Evolutionary conservation across 2,888 invertebrate species (phyloP).

Genomic region (Agrochola litura): DNA sequence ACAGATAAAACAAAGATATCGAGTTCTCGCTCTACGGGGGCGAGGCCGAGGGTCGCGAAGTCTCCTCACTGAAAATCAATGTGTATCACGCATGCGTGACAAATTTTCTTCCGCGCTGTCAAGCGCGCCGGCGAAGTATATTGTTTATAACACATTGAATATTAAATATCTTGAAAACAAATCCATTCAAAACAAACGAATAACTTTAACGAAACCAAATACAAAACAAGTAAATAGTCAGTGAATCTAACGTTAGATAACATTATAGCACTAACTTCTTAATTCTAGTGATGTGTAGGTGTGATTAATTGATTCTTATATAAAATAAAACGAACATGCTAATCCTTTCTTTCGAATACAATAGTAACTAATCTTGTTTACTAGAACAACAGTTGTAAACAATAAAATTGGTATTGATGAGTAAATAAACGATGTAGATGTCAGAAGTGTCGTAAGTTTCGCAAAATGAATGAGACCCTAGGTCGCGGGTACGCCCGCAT

Average conservation of each 20-base stretch:
- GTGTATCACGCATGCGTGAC: constrained; percentile 81
- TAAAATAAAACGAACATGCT: constrained; percentile 30
- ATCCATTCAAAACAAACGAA: constrained; percentile 47
- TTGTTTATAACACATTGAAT: constrained; percentile 68
- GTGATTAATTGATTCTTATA: constrained; percentile 49
- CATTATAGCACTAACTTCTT: background rate
- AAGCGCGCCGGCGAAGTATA: constrained; percentile 73
- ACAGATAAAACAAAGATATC: constrained; percentile 22
- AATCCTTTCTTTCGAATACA: constrained; percentile 13
- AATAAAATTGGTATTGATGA: constrained; percentile 22
- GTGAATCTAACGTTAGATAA: constrained; percentile 13
- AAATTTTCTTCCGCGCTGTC: constrained; percentile 72
- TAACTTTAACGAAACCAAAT: constrained; percentile 8
- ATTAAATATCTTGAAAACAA: constrained; percentile 55
- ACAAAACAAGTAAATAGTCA: constrained; percentile 3
- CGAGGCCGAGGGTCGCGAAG: constrained; percentile 13
- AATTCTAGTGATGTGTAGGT: constrained; percentile 27
- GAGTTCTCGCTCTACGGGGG: background rate
- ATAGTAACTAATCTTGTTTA: background rate
- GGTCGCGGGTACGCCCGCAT: constrained; percentile 93
- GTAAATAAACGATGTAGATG: constrained; percentile 48
- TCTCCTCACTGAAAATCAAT: constrained; percentile 86
- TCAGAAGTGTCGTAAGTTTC: constrained; percentile 48
- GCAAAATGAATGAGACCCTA: constrained; percentile 91
- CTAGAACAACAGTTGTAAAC: constrained; percentile 7